phyloP scores from a whole-genome alignment of 2,888 invertebrate species.

The Teleogryllus oceanicus region DNA sequence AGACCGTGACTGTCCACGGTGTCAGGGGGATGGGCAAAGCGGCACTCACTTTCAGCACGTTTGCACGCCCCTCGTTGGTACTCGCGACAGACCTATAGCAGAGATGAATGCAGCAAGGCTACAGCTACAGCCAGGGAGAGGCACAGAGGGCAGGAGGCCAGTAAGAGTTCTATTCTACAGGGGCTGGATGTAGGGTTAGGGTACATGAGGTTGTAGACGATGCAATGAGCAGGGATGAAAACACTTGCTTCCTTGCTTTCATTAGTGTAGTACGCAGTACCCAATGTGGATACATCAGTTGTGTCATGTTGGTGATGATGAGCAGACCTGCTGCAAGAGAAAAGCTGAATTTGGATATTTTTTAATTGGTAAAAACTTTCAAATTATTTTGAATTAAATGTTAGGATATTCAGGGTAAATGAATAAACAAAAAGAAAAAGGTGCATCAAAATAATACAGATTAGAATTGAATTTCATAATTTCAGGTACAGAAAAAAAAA shows the following conservation, averaged over 20 bases:
- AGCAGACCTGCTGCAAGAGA: conserved; percentile 18
- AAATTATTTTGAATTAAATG: neutral
- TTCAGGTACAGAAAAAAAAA: neutral
- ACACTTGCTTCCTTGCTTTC: conserved; percentile 10
- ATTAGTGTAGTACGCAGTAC: conserved; percentile 9
- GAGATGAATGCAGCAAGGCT: conserved; percentile 45
- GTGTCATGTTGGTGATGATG: conserved; percentile 18
- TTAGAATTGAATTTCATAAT: conserved; percentile 4
- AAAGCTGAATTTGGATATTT: conserved; percentile 18
- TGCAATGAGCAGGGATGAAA: conserved; percentile 5
- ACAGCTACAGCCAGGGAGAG: conserved; percentile 57
- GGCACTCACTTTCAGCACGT: conserved; percentile 96
- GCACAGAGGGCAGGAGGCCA: conserved; percentile 29
- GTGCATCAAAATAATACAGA: conserved; percentile 7
- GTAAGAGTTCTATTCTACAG: conserved; percentile 27
- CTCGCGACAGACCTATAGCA: conserved; percentile 75
- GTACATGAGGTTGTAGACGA: conserved; percentile 1
- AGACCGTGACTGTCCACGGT: conserved; percentile 97
- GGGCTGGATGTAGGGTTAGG: neutral
- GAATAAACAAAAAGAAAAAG: conserved; percentile 9
- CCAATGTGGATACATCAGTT: conserved; percentile 9
- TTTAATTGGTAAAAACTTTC: neutral
- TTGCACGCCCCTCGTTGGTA: conserved; percentile 98
- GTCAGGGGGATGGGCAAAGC: conserved; percentile 98
- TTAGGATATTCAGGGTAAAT: conserved; percentile 10